phyloP scores from a whole-genome alignment of 1,140 invertebrate species.

The Lasioglossum baleicum region DNA sequence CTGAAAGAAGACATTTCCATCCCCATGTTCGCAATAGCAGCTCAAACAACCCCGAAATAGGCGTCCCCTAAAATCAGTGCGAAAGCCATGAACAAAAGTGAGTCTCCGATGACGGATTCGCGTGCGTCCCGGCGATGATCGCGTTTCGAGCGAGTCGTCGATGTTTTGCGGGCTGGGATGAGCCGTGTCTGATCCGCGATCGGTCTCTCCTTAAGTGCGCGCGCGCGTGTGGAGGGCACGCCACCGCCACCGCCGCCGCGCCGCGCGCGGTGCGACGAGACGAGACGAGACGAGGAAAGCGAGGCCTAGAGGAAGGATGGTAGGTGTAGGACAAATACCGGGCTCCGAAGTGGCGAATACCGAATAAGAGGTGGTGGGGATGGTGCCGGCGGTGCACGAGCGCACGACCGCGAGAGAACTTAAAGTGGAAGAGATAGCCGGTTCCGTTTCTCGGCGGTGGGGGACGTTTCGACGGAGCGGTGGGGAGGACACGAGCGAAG shows the following conservation, averaged over 20 bases:
- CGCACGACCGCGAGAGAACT: slow-evolving; percentile 59
- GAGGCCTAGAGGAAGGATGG: slow-evolving; percentile 50
- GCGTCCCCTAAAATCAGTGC: not conserved
- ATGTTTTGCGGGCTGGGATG: slow-evolving; percentile 40
- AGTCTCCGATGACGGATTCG: slow-evolving; percentile 29
- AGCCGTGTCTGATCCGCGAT: slow-evolving; percentile 42
- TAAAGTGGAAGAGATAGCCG: slow-evolving; percentile 73
- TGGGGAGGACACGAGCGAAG: slow-evolving; percentile 59
- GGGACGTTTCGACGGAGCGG: slow-evolving; percentile 37
- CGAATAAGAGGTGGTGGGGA: slow-evolving; percentile 57
- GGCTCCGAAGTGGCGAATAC: slow-evolving; percentile 66
- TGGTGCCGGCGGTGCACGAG: slow-evolving; percentile 58
- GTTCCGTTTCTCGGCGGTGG: slow-evolving; percentile 61
- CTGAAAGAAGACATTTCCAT: not conserved
- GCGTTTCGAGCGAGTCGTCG: slow-evolving; percentile 41
- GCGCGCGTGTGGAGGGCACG: slow-evolving; percentile 7
- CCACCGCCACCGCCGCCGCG: slow-evolving; percentile 1
- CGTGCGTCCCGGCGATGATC: slow-evolving; percentile 28
- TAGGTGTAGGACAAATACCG: slow-evolving; percentile 65
- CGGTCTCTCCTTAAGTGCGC: not conserved
- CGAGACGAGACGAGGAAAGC: slow-evolving; percentile 55
- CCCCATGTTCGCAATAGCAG: not conserved
- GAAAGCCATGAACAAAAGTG: slow-evolving; percentile 1
- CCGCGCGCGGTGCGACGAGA: slow-evolving; percentile 47
- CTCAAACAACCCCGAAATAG: no score